Evolutionary conservation across 1,140 invertebrate species (phyloP).

Genomic region (Phortica variegata): DNA sequence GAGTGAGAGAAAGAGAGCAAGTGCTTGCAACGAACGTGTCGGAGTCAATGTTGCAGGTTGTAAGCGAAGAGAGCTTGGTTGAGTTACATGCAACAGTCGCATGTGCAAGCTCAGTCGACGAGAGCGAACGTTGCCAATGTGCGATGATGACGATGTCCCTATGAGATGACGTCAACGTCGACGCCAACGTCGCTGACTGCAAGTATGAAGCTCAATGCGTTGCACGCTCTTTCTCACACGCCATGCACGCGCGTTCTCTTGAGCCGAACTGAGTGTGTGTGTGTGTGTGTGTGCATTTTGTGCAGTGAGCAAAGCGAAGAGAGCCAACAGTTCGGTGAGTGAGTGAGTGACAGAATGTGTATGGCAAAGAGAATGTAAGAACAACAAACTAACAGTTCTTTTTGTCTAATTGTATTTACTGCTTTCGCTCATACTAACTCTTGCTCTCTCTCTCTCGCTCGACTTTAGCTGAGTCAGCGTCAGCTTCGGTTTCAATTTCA

Average conservation of each 20-base stretch:
- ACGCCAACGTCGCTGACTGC: background rate
- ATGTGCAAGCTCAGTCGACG: background rate
- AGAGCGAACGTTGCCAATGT: background rate
- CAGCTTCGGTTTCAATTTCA: too few species aligned
- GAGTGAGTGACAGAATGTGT: slow-evolving; percentile 2
- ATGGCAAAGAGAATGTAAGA: slow-evolving; percentile 6
- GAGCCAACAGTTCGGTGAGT: slow-evolving; percentile 5
- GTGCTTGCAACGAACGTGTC: too few species aligned
- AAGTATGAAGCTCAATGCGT: background rate
- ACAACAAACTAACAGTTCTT: too few species aligned
- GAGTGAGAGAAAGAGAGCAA: slow-evolving; percentile 1
- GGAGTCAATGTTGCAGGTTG: too few species aligned
- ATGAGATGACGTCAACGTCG: background rate
- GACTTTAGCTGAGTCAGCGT: background rate
- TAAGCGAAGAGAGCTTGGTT: background rate
- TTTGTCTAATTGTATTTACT: too few species aligned
- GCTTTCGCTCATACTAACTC: slow-evolving; percentile 17
- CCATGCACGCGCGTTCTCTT: too few species aligned
- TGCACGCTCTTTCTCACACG: background rate
- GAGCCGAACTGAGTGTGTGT: too few species aligned
- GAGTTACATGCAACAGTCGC: slow-evolving; percentile 4
- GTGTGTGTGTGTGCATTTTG: too few species aligned
- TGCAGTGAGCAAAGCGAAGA: background rate
- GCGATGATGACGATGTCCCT: too few species aligned
- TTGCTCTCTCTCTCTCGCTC: background rate